Conservation (phyloP, 2,888 invertebrate species). For the Amblyteles armatorius region DNA sequence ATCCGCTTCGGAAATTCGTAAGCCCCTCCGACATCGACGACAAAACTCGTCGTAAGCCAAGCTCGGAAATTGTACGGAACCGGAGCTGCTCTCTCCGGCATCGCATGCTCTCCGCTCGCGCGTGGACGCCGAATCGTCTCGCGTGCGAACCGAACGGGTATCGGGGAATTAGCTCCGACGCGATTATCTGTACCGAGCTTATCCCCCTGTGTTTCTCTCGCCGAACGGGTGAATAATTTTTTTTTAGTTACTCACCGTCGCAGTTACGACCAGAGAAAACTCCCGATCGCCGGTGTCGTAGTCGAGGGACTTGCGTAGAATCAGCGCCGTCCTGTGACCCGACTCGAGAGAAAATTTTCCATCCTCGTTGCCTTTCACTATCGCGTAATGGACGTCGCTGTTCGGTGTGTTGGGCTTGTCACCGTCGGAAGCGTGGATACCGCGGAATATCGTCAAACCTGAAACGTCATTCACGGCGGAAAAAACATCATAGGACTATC, state of each 20-base stretch:
- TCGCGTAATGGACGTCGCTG: slow-evolving; percentile 93
- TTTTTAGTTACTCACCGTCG: slow-evolving; percentile 88
- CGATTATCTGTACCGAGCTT: too few species aligned
- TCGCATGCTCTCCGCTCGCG: slow-evolving; percentile 9
- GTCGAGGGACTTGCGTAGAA: slow-evolving; percentile 91
- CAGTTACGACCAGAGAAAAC: slow-evolving; percentile 90
- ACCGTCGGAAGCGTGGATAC: slow-evolving; percentile 92
- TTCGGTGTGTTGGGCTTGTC: slow-evolving; percentile 96
- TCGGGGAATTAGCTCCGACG: too few species aligned
- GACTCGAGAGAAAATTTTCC: slow-evolving; percentile 93
- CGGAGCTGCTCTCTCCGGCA: slow-evolving; percentile 4
- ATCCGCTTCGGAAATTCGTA: slow-evolving; percentile 63
- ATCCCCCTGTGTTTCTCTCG: too few species aligned
- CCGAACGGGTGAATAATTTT: neutral
- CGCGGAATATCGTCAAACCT: slow-evolving; percentile 93
- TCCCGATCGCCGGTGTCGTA: slow-evolving; percentile 93
- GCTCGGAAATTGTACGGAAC: slow-evolving; percentile 44
- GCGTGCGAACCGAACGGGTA: too few species aligned
- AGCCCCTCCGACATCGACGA: slow-evolving; percentile 34
- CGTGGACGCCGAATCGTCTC: neutral
- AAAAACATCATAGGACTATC: slow-evolving; percentile 6
- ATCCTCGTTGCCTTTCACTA: slow-evolving; percentile 89
- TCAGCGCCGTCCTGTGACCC: slow-evolving; percentile 91
- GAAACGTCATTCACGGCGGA: slow-evolving; percentile 72
- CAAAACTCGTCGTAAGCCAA: slow-evolving; percentile 38